Evolutionary conservation across 2,888 invertebrate species (phyloP), one percentile per base, ranked within the genome.

Genomic region (Augiades crinisus): DNA sequence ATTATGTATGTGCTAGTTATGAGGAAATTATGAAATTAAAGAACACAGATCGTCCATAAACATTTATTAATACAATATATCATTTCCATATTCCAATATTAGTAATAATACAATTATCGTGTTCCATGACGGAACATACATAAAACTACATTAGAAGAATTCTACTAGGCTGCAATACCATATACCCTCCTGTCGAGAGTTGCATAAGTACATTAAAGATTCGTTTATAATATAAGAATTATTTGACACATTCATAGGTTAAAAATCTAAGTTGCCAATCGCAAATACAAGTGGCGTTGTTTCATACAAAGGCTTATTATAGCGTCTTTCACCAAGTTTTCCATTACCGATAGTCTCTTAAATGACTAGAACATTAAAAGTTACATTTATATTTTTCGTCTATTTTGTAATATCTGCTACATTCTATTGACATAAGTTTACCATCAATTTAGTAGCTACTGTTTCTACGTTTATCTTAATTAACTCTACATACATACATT

Each of bases 401-500:
- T 86, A 81, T 79, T 76, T 78, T 80, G 70, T 77, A 74, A 61
- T 78, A 70, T 70, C 70, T 47, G 63, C 89, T 87, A 86, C 81
- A 78, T 70, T 72, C 85, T 87, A 86, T 83, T 72, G 84, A 88
- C 88, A 87, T 87, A 88, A 88, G 87, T 88, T 89, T 88, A 89
- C 89, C 89, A 89, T 74, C 89, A 87, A 89, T 72, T 75, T 78
- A 78, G 78, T 72, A 74, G 71, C 85, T 85, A 84, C 82, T 75
- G 73, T 64, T 72, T 72, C 84, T 81, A 85, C 81, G 55, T 63
- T 84, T 83, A 83, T 67, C 75, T 81, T 85, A 86, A 72, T 80
- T 87, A 78, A 72, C 87, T 87, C 89, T 89, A 89, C 89, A 89
- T 89, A 89, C 88, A 89, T 89, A 89, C 88, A 87, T 86, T 72